A percentile compares a stretch with the other conserved stretches of the same genome.
These are phyloP conservation scores for Sardinella longiceps DNA, from an alignment of 2,797 vertebrate genomes.

Conservation along the genomic window DNA sequence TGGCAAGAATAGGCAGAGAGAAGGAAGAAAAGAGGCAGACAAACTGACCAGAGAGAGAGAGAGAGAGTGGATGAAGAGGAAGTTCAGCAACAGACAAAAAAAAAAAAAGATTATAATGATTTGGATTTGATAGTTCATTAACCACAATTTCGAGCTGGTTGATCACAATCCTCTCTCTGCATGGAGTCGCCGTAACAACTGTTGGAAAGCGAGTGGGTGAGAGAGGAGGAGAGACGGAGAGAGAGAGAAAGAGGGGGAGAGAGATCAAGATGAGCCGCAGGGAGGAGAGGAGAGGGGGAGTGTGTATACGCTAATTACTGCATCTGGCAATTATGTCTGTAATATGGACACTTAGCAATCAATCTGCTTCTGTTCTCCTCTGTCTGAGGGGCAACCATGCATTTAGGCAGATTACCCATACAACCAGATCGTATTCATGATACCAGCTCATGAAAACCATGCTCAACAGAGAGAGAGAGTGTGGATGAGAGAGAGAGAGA, in stretches of 20 bases:
- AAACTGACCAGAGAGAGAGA: not conserved
- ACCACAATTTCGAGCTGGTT: constrained; percentile 67
- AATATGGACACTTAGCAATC: constrained; percentile 60
- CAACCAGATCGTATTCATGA: not conserved
- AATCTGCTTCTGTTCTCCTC: constrained; percentile 53
- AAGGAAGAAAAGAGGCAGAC: not conserved
- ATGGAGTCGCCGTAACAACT: constrained; percentile 57
- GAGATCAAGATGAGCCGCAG: not conserved
- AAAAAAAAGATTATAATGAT: constrained; percentile 73
- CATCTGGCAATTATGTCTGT: constrained; percentile 65
- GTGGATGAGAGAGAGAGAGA: not conserved
- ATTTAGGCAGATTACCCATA: constrained; percentile 16
- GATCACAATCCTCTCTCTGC: constrained; percentile 58
- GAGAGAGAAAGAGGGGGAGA: constrained; percentile 18
- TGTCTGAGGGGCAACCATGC: not conserved
- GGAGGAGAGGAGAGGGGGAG: not conserved
- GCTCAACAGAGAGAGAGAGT: not conserved
- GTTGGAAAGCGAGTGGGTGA: constrained; percentile 26
- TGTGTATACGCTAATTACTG: constrained; percentile 62
- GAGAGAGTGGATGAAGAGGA: not conserved
- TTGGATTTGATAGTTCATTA: constrained; percentile 77
- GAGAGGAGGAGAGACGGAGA: constrained; percentile 10
- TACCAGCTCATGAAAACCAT: not conserved
- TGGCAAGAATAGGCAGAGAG: not conserved
- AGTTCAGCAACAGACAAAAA: not conserved